Evolutionary conservation across 2,113 vertebrate species (phyloP), one percentile per base, ranked within the genome.

Genomic region (Sturnus vulgaris): DNA sequence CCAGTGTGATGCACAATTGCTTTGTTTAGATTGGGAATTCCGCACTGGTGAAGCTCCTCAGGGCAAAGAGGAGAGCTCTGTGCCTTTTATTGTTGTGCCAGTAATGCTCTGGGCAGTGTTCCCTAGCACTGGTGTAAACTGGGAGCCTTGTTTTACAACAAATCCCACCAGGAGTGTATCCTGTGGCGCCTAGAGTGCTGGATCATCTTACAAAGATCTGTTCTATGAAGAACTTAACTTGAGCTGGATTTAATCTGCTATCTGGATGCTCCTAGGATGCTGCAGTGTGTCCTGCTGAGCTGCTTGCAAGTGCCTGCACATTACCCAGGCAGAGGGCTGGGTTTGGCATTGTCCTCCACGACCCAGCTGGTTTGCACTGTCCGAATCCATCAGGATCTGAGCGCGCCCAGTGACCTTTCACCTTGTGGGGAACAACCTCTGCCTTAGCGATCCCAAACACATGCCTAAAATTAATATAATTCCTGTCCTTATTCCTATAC

Each of bases 21-120:
- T 88, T 97, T 94, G 95, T 94, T 94, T 88, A 63, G 88, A 56
- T 30, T 90, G 79, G 75, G 82, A 95, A 90, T 94, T 96, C 84
- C 75, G 92, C 52, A 22, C 4, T 8, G 30, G 50, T 73, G 76
- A 15, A 87, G 70, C 39, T 94, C 82, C 66, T 59, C 2, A 2
- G 79, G 71, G 79, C 19, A 28, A 52, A 69, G 79, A 52, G 57
- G 71, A 81, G 79, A 64, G 83, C 64, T 81, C 60, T 53, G 50
- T 57, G 81, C 21, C n/a, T 47, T 44, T 77, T 60, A 39, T 30
- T 88, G 19, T 84, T 56, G 50, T 56, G 37, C 69, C 72, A 39
- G 33, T 33, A 59, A 22, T 10, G 66, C 79, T 77, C 27, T 39
- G 28, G 52, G 52, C 59, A 50, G 55, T 2, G 10, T 80, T 86